Base-by-base conservation (phyloP, 2,113 vertebrate genomes). In the Cinclus cinclus region DNA sequence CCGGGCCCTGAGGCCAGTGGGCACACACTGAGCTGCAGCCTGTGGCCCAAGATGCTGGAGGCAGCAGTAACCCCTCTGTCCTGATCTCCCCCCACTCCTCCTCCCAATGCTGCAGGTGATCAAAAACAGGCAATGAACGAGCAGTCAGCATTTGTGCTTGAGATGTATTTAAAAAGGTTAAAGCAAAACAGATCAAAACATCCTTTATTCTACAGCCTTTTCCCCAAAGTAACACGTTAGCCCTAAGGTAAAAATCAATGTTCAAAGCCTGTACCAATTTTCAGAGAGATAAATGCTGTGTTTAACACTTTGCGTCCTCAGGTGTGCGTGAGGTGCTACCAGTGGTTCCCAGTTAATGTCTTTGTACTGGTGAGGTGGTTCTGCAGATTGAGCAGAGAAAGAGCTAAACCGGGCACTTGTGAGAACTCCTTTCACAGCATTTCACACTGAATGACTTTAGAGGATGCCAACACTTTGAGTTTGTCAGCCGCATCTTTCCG, bases 121-220 rank as follows among this genome's bases (percentile, higher is more conserved):
- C 92, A 92, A 76, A 95, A 49, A 2, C 2, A 6, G 16, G 58
- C 56, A 79, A 89, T 13, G 44, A 92, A 77, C 0, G 15, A 83
- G 76, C 90, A 85, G 83, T n/a, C 95, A 62, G 89, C 89, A 33
- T 25, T 49, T 39, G 83, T 77, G 85, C 63, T 92, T 11, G 55
- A 91, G 84, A 69, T 78, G 92, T 87, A 85, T 80, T 92, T 88
- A 85, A 96, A 89, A 87, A 97, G 94, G 94, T 47, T 44, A 84
- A 95, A 92, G 93, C 82, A 96, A 97, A 97, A 76, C 78, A 94
- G 96, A 97, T 95, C 94, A 97, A 96, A 97, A 78, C 70, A 65
- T 58, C 70, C 94, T 96, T 95, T 95, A 80, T 90, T 85, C 87
- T 46, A 41, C 80, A 65, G 53, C 90, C 35, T 37, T 91, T 94